A percentile compares a stretch with the other conserved stretches of the same genome.
These are phyloP conservation scores for Netelia melanura DNA, from an alignment of 2,888 invertebrate species.

Conservation along the genomic window DNA sequence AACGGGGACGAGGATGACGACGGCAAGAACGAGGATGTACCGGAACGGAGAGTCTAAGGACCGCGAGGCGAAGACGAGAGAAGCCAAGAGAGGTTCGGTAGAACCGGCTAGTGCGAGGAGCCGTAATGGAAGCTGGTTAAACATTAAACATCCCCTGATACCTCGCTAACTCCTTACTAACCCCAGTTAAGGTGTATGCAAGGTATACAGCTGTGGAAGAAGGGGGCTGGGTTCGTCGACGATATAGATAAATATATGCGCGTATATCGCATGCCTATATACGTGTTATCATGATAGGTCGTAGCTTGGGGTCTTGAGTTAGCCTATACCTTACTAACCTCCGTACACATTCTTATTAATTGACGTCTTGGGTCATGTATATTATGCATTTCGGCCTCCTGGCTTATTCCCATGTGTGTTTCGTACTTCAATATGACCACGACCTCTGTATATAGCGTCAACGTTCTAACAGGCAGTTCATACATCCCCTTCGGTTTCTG, in stretches of 20 bases:
- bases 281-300: conserved; percentile 59
- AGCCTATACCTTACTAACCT: conserved; percentile 79
- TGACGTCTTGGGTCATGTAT: conserved; percentile 79
- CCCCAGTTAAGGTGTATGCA: conserved; percentile 80
- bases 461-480: conserved; percentile 32
- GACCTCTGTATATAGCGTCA: conserved; percentile 33
- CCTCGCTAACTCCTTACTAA: conserved; percentile 82
- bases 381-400: conserved; percentile 79
- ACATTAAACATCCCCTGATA: conserved; percentile 84
- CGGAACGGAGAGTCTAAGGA: conserved; percentile 64
- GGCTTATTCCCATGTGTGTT: conserved; percentile 78
- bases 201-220: conserved; percentile 61
- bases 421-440: conserved; percentile 74
- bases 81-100: conserved; percentile 54
- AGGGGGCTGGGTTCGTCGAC: conserved; percentile 30
- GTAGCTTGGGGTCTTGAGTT: conserved; percentile 72
- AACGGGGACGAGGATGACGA: conserved; percentile 72
- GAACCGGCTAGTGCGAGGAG: conserved; percentile 66
- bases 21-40: conserved; percentile 59
- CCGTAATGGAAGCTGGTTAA: conserved; percentile 84
- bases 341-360: conserved; percentile 84
- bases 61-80: conserved; percentile 51
- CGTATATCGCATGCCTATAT: conserved; percentile 35
- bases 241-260: conserved; percentile 45
- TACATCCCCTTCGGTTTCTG: conserved; percentile 39